Percentiles rank a stretch among this genome's conserved stretches.
These are phyloP conservation scores for Urocynchramus pylzowi DNA, from an alignment of 2,113 vertebrate species.

Conservation along the genomic window DNA sequence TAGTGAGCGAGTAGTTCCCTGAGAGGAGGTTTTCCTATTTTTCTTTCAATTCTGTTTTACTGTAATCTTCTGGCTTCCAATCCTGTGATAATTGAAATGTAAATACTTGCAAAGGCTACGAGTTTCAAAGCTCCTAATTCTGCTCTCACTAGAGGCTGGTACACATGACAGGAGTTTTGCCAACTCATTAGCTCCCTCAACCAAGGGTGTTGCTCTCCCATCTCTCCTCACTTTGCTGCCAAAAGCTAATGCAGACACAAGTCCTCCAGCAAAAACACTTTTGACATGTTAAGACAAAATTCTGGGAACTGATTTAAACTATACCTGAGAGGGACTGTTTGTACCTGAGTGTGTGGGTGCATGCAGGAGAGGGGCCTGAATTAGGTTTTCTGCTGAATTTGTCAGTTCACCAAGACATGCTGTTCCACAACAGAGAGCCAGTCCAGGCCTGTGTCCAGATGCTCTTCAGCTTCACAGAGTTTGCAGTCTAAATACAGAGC, in stretches of 20 bases:
- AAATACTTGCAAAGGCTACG: not conserved
- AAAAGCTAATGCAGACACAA: not conserved
- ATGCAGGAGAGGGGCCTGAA: not conserved
- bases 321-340: not conserved
- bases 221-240: not conserved
- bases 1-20: rapidly evolving
- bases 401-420: not conserved
- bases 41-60: not conserved
- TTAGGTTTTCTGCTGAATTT: slow-evolving; percentile 7
- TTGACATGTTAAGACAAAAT: slow-evolving; percentile 17
- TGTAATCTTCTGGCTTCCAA: not conserved
- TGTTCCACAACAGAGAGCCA: not conserved
- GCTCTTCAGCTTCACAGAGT: not conserved
- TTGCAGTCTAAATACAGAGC: not conserved
- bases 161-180: not conserved
- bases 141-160: not conserved
- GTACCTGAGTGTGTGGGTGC: not conserved
- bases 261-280: slow-evolving; percentile 12
- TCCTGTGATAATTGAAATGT: not conserved
- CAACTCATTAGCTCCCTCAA: not conserved
- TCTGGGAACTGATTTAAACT: not conserved
- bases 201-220: not conserved
- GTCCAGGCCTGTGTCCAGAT: not conserved
- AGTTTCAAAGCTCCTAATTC: not conserved
- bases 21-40: not conserved